phyloP scores from a whole-genome alignment of 1,140 invertebrate genomes.

The Probaryconus sp. region DNA sequence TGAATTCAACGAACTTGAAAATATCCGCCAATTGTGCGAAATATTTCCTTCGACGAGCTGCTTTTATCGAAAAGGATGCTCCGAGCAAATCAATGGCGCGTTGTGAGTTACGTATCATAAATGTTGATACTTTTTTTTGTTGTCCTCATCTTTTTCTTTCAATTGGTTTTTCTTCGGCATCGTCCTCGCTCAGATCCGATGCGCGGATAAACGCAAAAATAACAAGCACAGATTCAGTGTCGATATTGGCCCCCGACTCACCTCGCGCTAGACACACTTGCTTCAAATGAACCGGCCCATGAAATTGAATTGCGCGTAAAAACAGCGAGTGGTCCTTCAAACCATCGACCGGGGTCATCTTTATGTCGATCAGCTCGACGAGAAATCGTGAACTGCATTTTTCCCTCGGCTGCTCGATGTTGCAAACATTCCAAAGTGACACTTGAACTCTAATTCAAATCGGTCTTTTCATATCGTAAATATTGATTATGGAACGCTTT shows the following conservation, averaged over 20 bases:
- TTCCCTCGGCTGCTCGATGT: not conserved
- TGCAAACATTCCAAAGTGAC: not conserved
- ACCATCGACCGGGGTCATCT: constrained; percentile 52
- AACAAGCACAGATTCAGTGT: constrained; percentile 51
- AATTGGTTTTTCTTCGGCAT: no score
- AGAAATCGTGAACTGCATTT: constrained; percentile 15
- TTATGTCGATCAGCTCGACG: constrained; percentile 52
- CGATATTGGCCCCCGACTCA: constrained; percentile 44
- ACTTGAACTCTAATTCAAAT: constrained; percentile 16
- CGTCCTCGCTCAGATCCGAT: constrained; percentile 16
- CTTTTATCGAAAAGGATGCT: constrained; percentile 10
- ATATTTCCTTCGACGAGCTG: constrained; percentile 30
- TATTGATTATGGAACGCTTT: no score
- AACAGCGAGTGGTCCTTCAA: constrained; percentile 57
- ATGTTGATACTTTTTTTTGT: constrained; percentile 43
- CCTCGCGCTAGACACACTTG: constrained; percentile 30
- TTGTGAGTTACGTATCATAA: constrained; percentile 43
- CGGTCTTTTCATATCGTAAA: not conserved
- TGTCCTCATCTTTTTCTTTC: no score
- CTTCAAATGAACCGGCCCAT: constrained; percentile 59
- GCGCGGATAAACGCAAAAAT: constrained; percentile 38
- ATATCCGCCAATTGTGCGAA: constrained; percentile 27
- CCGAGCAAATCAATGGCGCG: constrained; percentile 24
- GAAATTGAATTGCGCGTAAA: constrained; percentile 70
- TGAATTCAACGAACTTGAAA: constrained; percentile 26